phyloP scores from a whole-genome alignment of 2,888 invertebrate species.

The Rotaria sp. region DNA sequence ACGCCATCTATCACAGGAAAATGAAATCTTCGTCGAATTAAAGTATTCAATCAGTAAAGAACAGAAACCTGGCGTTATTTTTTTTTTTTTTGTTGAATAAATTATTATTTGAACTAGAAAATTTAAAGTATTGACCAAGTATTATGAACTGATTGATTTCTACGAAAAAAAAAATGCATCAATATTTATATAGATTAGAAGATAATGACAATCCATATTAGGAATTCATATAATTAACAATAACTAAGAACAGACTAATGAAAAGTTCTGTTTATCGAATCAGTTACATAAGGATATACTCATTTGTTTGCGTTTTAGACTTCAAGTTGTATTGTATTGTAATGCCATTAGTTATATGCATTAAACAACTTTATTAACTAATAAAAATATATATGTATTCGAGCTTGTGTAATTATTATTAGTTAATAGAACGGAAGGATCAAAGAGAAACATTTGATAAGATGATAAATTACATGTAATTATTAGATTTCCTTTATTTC shows the following conservation, averaged over 20 bases:
- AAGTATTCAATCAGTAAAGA: not conserved
- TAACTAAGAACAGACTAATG: no score
- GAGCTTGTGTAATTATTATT: not conserved
- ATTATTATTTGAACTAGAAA: no score
- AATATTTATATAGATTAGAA: not conserved
- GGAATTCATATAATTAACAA: no score
- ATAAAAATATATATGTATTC: not conserved
- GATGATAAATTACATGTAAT: not conserved
- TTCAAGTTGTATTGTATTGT: no score
- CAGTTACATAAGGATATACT: no score
- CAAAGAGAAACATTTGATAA: not conserved
- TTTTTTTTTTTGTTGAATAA: not conserved
- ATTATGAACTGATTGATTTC: no score
- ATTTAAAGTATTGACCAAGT: no score
- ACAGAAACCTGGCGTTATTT: not conserved
- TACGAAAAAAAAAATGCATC: not conserved
- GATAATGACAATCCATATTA: no score
- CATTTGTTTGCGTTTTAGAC: no score
- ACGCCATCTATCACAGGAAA: not conserved
- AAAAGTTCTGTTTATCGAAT: no score
- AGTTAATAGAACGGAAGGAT: not conserved
- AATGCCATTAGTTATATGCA: no score
- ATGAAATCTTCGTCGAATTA: not conserved
- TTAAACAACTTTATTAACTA: not conserved
- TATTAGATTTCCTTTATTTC: not conserved